These are phyloP conservation scores for Cantharis flavilabris DNA, from an alignment of 2,888 invertebrate species.

Conservation along the genomic window DNA sequence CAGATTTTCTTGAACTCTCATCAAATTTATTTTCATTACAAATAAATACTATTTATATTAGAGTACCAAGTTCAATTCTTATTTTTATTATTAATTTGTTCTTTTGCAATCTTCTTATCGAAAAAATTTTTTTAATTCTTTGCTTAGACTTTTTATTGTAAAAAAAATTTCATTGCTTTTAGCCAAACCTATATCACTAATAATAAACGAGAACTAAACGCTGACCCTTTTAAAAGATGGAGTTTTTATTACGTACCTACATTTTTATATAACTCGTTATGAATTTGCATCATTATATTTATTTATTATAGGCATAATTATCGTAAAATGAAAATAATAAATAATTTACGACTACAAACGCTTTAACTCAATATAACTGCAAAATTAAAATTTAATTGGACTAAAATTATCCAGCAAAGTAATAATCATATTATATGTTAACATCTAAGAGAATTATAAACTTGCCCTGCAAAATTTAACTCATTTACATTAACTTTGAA, in stretches of 20 bases:
- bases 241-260: background rate
- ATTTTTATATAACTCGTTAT: background rate
- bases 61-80: too few species aligned
- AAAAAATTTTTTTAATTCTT: background rate
- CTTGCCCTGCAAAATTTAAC: background rate
- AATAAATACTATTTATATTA: background rate
- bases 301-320: background rate
- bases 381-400: background rate
- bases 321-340: background rate
- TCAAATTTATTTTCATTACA: background rate
- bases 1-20: background rate
- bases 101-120: too few species aligned
- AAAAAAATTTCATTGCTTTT: background rate
- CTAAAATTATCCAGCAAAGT: background rate
- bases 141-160: background rate
- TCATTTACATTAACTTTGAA: background rate
- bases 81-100: too few species aligned
- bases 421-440: background rate
- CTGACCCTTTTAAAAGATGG: background rate
- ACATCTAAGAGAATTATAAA: background rate
- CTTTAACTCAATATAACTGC: background rate
- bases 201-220: background rate
- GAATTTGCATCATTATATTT: background rate
- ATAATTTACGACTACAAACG: background rate
- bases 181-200: background rate